Base-by-base conservation (phyloP, 2,888 invertebrate genomes). In the Entomobrya proxima region DNA sequence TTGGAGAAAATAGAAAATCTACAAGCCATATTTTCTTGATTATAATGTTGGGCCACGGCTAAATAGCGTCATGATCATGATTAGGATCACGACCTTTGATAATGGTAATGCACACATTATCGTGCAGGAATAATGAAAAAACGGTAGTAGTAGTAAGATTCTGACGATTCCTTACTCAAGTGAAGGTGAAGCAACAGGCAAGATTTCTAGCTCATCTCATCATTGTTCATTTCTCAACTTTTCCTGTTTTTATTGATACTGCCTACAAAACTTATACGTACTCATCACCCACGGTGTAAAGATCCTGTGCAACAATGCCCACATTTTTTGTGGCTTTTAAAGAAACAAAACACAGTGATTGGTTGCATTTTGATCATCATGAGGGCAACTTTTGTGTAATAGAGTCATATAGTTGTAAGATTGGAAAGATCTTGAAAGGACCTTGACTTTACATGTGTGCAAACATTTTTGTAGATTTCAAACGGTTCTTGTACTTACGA, bases 71-170 rank as follows among this genome's bases (percentile, higher is more conserved):
- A 40, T 69, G 40, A 13, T 44, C 44, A 61, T 40, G 67, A 40
- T 52, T 52, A 74, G 47, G 78, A 55, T 52, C 67, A 58, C 55
- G 55, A 52, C 72, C 55, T 61, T 74, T 82, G 32, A 30, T 74
- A 74, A 74, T 74, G 74, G 52, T 69, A 69, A 40, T 44, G 44
- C 27, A 40, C 40, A 27, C 50, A 18, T 30, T 50, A 47, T 52
- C 32, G 21, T 72, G 11, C 3, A 24, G 55, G 15, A 69, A 35
- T n/a, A n/a, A n/a, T n/a, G n/a, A n/a, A 69, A 40, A 69, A 40
- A 69, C 40, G 40, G 40, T 24, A 69, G 67, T 69, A 69, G 64
- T 37, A 18, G 55, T 61, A 11, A 13, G 24, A 1, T 13, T 27
- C 13, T 27, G 7, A 11, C 27, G 15, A 3, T 18, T 52, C 7